Evolutionary conservation across 2,888 invertebrate species (phyloP).

Genomic region (Escarpia spicata): DNA sequence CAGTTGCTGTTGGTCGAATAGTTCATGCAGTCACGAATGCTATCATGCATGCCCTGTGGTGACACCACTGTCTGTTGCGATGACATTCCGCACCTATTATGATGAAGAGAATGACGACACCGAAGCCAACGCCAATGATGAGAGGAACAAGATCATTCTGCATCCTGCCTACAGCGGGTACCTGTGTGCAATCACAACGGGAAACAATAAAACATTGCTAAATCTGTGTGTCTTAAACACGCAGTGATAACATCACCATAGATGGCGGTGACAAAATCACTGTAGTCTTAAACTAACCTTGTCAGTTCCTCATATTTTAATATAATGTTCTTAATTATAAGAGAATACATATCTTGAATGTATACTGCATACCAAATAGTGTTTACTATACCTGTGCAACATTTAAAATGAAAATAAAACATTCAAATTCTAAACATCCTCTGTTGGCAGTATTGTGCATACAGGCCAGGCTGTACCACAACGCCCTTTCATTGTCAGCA

Average conservation of each 20-base stretch:
- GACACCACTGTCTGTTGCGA: background rate
- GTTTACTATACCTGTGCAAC: too few relatives aligned
- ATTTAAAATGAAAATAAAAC: too few relatives aligned
- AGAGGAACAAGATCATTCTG: background rate
- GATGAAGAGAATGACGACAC: constrained; percentile 27
- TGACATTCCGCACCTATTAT: constrained; percentile 29
- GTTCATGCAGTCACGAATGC: constrained; percentile 49
- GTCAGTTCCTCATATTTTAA: too few relatives aligned
- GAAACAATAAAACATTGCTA: background rate
- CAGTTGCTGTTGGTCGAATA: background rate
- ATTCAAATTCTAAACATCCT: too few relatives aligned
- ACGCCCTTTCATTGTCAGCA: too few relatives aligned
- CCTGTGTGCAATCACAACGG: background rate
- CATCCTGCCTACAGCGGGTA: background rate
- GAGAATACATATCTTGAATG: too few relatives aligned
- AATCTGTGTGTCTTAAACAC: background rate
- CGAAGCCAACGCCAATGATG: constrained; percentile 28
- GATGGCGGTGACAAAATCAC: too few relatives aligned
- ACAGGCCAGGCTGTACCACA: too few relatives aligned
- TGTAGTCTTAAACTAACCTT: too few relatives aligned
- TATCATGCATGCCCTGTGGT: constrained; percentile 62
- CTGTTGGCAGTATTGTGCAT: too few relatives aligned
- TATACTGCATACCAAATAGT: too few relatives aligned
- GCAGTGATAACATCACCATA: background rate
- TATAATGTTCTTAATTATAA: too few relatives aligned